Evolutionary conservation across 1,140 invertebrate species (phyloP).

Genomic region (Trichonephila clavata): DNA sequence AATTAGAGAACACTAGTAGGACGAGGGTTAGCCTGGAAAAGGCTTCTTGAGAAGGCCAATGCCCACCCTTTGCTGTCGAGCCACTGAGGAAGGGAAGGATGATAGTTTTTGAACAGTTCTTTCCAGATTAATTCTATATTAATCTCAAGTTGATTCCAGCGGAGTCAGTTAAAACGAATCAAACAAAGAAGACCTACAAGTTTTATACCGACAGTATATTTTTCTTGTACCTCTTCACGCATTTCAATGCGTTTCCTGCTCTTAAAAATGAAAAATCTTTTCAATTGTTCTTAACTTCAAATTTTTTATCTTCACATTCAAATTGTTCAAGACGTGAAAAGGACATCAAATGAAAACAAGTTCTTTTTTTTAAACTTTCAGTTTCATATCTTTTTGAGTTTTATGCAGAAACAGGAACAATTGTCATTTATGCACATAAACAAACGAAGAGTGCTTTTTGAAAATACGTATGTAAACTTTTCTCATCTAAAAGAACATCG

Average conservation of each 20-base stretch:
- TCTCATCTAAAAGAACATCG: background rate
- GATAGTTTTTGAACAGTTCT: no score
- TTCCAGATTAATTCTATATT: no score
- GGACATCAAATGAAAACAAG: background rate
- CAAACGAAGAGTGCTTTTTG: background rate
- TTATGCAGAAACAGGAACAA: constrained; percentile 8
- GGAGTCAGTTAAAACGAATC: no score
- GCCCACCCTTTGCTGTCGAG: no score
- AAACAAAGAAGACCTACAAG: no score
- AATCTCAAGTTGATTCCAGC: no score
- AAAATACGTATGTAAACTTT: background rate
- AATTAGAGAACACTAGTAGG: no score
- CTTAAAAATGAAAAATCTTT: background rate
- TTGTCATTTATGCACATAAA: background rate
- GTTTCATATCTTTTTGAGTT: background rate
- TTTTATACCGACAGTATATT: no score
- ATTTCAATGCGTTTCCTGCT: background rate
- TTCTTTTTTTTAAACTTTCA: background rate
- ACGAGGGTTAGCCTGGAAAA: no score
- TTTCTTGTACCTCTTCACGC: no score
- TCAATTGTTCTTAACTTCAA: background rate
- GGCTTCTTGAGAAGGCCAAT: no score
- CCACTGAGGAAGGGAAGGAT: no score
- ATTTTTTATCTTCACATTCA: background rate
- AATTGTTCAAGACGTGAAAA: background rate